Base-by-base conservation (phyloP, 1,140 invertebrate species). In the Drosophila mauritiana region DNA sequence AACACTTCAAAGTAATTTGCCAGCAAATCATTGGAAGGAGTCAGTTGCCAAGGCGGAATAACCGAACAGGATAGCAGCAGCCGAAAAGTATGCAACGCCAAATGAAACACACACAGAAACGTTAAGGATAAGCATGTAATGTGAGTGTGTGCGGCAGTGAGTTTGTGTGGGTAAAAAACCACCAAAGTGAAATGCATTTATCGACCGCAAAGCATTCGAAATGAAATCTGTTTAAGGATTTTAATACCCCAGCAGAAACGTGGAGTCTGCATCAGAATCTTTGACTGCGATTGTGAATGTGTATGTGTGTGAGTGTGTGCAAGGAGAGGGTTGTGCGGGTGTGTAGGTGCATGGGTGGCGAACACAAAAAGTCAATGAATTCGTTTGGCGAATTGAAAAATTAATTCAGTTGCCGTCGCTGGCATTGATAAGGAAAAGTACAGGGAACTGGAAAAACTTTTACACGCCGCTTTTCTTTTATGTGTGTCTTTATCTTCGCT, bases 191-290 rank as follows among this genome's bases (percentile, higher is more conserved):
- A 86, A 83, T 86, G 83, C 83, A 86, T 86, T 86, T 86, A 86
- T 86, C 83, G 88, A 91, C 88, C 88, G 88, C 88, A 91, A 91
- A 91, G 80, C 84, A 69, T 89, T 89, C 80, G 88, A 91, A 91
- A 91, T 91, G 89, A 91, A 89, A 91, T 91, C 88, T 88, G 88
- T 88, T 91, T 91, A 91, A 83, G 88, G 89, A 91, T 91, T 91
- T 91, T 91, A 84, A 91, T 91, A 83, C 84, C 77, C 79, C 74
- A 49, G 84, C 73, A 62, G 45, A 59, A 88, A 83, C 83, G 84
- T 88, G 83, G 80, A 83, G 79, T 78, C 84, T 75, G 55, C 52
- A 40, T 22, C 48, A 51, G 39, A 31, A 62, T 65, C 64, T 62
- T 46, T 79, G 58, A 39, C 31, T 31, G 31, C 31, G 31, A 7